phyloP scores from a whole-genome alignment of 2,113 vertebrate genomes.

The Scalopus aquaticus region DNA sequence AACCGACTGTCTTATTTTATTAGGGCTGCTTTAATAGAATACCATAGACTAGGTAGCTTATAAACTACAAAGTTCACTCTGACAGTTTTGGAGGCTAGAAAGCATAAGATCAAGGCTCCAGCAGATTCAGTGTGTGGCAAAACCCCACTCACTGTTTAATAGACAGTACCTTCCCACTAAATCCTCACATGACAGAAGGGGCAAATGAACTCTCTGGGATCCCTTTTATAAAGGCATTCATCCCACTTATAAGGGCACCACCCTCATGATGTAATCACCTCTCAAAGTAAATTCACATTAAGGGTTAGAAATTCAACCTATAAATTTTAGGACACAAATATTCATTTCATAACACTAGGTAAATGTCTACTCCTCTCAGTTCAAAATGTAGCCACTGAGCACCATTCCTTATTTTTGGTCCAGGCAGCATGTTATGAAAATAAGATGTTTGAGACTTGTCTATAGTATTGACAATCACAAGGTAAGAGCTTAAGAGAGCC shows the following conservation, averaged over 20 bases:
- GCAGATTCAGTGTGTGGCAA: neutral
- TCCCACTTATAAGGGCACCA: neutral
- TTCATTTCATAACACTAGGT: neutral
- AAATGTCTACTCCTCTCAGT: neutral
- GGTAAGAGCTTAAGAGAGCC: neutral
- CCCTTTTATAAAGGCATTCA: neutral
- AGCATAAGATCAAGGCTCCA: neutral
- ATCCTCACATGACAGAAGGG: neutral
- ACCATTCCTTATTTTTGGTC: conserved; percentile 11
- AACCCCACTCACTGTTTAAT: neutral
- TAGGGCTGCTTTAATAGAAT: neutral
- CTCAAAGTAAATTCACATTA: neutral
- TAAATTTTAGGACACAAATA: neutral
- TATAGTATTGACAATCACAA: conserved; percentile 57
- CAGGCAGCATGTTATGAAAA: conserved; percentile 39
- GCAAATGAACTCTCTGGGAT: neutral
- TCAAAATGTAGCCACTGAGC: conserved; percentile 23
- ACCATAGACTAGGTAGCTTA: neutral
- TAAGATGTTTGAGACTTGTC: conserved; percentile 30
- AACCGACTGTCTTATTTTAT: neutral
- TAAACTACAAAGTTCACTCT: neutral
- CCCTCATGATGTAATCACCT: neutral
- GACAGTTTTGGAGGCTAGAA: neutral
- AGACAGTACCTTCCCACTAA: neutral
- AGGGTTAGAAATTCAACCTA: neutral